phyloP scores from a whole-genome alignment of 2,113 vertebrate species.

The Ceratotherium simum region DNA sequence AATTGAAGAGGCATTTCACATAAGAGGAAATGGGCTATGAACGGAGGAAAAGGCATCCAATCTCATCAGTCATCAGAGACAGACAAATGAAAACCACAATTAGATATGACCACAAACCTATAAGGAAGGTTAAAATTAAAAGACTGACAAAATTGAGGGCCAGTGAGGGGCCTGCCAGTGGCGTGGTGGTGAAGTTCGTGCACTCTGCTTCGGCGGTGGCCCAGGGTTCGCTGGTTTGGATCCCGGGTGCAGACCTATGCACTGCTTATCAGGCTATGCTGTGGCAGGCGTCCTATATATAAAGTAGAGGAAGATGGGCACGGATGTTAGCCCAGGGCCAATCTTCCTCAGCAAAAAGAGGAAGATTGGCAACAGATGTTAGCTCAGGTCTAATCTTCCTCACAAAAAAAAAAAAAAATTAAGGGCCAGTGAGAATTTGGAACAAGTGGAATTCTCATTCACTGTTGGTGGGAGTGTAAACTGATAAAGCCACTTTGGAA shows the following conservation, averaged over 20 bases:
- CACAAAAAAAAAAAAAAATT: too few species aligned
- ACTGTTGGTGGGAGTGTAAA: background rate
- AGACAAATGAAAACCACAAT: background rate
- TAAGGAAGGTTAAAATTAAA: background rate
- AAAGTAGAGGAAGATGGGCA: too few species aligned
- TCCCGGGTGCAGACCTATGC: too few species aligned
- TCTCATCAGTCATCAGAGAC: background rate
- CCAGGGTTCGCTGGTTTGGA: too few species aligned
- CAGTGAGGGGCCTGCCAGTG: background rate
- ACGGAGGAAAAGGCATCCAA: background rate
- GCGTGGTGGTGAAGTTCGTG: too few species aligned
- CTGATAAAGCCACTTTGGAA: background rate
- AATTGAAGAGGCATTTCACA: background rate
- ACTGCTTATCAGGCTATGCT: too few species aligned
- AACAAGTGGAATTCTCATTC: background rate
- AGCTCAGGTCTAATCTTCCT: too few species aligned
- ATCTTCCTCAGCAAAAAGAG: too few species aligned
- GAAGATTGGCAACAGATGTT: too few species aligned
- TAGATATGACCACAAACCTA: background rate
- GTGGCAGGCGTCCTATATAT: too few species aligned
- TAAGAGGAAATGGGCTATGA: background rate
- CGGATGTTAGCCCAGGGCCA: too few species aligned
- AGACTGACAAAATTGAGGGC: background rate
- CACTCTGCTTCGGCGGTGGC: too few species aligned
- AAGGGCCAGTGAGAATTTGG: background rate